These are phyloP conservation scores for Eristalis pertinax DNA, from an alignment of 2,888 invertebrate genomes.

Conservation along the genomic window DNA sequence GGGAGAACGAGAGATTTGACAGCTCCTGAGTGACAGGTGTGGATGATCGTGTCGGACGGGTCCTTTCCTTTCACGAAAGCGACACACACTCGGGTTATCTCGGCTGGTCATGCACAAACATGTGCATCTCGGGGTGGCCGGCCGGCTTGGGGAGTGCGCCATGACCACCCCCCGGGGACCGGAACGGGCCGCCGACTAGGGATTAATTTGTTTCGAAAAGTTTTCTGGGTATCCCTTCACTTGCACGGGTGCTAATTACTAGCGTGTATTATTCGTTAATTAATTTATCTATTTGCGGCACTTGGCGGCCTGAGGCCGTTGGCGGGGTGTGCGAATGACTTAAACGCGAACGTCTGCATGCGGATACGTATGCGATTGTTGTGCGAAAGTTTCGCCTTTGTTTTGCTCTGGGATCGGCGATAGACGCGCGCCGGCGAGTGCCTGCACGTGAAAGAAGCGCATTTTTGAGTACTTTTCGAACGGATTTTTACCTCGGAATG, in stretches of 20 bases:
- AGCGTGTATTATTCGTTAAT: slow-evolving; percentile 10
- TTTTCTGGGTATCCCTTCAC: slow-evolving; percentile 6
- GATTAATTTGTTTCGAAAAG: slow-evolving; percentile 18
- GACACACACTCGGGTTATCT: background rate
- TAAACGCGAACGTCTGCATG: background rate
- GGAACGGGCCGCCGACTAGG: background rate
- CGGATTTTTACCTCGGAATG: slow-evolving; percentile 22
- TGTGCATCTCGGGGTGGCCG: slow-evolving; percentile 37
- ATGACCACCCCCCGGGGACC: too few species aligned
- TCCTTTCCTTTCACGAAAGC: slow-evolving; percentile 9
- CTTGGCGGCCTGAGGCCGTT: background rate
- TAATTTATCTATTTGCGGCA: slow-evolving; percentile 21
- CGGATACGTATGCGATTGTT: background rate
- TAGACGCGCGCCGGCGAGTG: background rate
- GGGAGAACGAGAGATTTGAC: slow-evolving; percentile 59
- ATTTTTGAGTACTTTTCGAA: slow-evolving; percentile 3
- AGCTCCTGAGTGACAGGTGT: slow-evolving; percentile 64
- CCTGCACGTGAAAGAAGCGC: slow-evolving; percentile 41
- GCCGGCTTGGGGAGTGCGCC: background rate
- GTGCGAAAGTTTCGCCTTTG: slow-evolving; percentile 15
- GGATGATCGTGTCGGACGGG: slow-evolving; percentile 43
- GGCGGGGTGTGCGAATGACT: background rate
- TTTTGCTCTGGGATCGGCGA: background rate
- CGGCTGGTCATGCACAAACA: slow-evolving; percentile 9
- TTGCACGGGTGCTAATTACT: slow-evolving; percentile 9